Evolutionary conservation across 2,113 vertebrate species (phyloP), one percentile per base, ranked within the genome.

Genomic region (Nothobranchius kuhntae): DNA sequence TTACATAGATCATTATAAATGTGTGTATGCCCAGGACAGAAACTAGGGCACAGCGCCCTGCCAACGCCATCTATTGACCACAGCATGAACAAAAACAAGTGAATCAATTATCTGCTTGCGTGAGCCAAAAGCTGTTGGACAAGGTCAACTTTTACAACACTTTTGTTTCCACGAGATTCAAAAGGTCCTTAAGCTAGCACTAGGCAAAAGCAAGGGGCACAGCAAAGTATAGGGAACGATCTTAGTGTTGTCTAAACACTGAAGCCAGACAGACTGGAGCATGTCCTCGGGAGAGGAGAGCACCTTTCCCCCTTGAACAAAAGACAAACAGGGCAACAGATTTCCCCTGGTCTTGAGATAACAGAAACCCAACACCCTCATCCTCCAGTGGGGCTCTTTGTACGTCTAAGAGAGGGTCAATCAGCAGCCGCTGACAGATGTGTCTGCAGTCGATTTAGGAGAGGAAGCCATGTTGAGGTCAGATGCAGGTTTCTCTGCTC

Each of bases 391-490:
- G 87, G 84, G 75, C 84, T 81, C 90, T 93, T 91, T 89, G 88
- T 92, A 86, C 50, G 81, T 78, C 84, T 89, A 84, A 90, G 92
- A 90, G 91, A 67, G 79, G 84, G 75, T 90, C 91, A 90, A 91
- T 93, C 91, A 87, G 66, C 84, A 80, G 60, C 77, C 35, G 90
- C 89, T 92, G 92, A 93, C 90, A 92, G 92, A 93, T 88, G 82
- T 81, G 88, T 89, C 88, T 89, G 86, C 82, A 81, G 88, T 80
- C 76, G 80, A 89, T 89, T 90, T 87, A 86, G 78, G 75, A 82
- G 84, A 84, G 87, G 88, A 89, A 91, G 79, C 75, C 26, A 72
- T 51, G 47, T 60, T 61, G 81, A 81, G 90, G 87, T 92, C 84
- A 89, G 83, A 68, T 72, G 52, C 62, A 13, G 86, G 86, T 73